phyloP scores from a whole-genome alignment of 2,113 vertebrate species.

The Platichthys flesus region DNA sequence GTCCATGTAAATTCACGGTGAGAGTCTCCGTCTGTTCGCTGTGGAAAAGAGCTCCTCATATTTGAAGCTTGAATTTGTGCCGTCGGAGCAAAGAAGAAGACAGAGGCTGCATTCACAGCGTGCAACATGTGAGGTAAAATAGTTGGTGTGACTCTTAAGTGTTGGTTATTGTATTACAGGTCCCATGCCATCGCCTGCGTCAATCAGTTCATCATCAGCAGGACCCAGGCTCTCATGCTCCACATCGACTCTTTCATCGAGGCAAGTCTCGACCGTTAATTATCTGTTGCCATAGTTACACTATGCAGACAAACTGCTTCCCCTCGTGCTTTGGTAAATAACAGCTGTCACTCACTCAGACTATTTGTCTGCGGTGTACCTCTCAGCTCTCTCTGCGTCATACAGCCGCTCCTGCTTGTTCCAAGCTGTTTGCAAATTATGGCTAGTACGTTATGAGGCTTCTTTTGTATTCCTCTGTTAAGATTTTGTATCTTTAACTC shows the following conservation, averaged over 20 bases:
- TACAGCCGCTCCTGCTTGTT: not conserved
- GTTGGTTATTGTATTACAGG: conserved; percentile 76
- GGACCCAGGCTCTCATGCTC: conserved; percentile 97
- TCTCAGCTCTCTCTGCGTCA: not conserved
- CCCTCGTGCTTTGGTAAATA: not conserved
- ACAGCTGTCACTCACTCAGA: not conserved
- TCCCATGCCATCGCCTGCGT: conserved; percentile 98
- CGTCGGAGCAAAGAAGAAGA: conserved; percentile 1
- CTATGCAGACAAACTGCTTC: not conserved
- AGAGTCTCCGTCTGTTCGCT: not conserved
- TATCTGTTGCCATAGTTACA: not conserved
- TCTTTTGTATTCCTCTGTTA: no score
- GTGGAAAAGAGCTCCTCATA: conserved; percentile 1
- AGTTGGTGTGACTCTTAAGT: conserved; percentile 8
- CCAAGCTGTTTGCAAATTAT: not conserved
- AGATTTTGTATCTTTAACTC: no score
- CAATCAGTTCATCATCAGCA: conserved; percentile 98
- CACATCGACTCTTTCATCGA: conserved; percentile 98
- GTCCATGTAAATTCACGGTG: not conserved
- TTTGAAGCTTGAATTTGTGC: conserved; percentile 2
- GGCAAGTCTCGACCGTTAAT: conserved; percentile 78
- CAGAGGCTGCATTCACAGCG: conserved; percentile 47
- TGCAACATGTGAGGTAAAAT: conserved; percentile 36
- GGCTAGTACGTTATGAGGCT: no score
- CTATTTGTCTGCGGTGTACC: not conserved